These are phyloP conservation scores for Apotomis betuletana DNA, from an alignment of 2,888 invertebrate genomes.

Conservation along the genomic window DNA sequence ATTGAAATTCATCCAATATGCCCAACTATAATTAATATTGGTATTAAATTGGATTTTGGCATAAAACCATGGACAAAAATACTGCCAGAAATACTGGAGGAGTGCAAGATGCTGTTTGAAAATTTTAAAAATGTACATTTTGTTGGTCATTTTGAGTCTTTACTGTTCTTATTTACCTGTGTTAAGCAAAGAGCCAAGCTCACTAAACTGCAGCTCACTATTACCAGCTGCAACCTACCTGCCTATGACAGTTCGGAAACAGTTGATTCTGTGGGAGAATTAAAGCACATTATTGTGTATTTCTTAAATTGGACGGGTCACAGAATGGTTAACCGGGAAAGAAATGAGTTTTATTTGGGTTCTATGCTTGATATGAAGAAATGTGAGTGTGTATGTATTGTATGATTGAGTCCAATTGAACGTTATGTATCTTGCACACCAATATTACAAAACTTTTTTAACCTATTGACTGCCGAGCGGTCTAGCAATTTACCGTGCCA, in stretches of 20 bases:
- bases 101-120: constrained; percentile 61
- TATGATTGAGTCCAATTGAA: constrained; percentile 45
- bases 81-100: constrained; percentile 46
- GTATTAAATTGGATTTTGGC: constrained; percentile 61
- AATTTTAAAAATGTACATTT: constrained; percentile 67
- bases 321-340: constrained; percentile 22
- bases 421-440: constrained; percentile 54
- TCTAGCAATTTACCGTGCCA: no score
- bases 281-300: constrained; percentile 52
- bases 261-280: constrained; percentile 44
- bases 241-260: constrained; percentile 44
- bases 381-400: constrained; percentile 60
- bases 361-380: constrained; percentile 48
- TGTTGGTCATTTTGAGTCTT: constrained; percentile 56
- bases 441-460: constrained; percentile 58
- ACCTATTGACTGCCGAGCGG: no score
- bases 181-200: constrained; percentile 55
- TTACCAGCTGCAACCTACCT: constrained; percentile 50
- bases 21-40: constrained; percentile 63
- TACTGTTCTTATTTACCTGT: constrained; percentile 55
- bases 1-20: constrained; percentile 60
- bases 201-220: constrained; percentile 57
- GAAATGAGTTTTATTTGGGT: constrained; percentile 21
- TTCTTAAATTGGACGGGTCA: constrained; percentile 54
- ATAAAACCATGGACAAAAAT: constrained; percentile 45